Conservation (phyloP, 2,797 vertebrate species). For the Emys orbicularis region DNA sequence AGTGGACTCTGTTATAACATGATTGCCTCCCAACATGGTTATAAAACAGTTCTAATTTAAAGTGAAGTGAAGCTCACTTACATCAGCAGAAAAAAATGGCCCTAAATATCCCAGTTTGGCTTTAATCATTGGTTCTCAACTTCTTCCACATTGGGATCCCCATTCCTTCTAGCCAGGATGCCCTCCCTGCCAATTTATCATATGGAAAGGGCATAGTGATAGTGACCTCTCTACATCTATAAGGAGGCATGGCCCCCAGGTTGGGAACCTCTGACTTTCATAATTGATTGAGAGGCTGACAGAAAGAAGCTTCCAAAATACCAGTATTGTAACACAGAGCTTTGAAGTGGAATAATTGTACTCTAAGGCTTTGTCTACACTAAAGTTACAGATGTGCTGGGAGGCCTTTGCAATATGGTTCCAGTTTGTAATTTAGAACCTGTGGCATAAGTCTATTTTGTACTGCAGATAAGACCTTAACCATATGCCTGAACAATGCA, state of each 20-base stretch:
- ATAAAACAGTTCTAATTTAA: background rate
- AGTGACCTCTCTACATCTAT: too few species aligned
- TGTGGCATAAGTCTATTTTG: background rate
- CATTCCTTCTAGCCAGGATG: background rate
- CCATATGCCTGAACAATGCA: background rate
- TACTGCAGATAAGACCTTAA: background rate
- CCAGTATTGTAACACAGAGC: background rate
- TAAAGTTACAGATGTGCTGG: background rate
- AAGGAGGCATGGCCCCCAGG: background rate
- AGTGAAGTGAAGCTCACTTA: background rate
- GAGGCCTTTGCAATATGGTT: background rate
- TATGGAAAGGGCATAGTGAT: too few species aligned
- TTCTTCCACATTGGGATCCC: background rate
- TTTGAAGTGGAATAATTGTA: background rate
- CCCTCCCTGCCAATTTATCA: too few species aligned
- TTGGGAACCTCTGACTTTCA: background rate
- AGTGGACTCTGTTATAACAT: background rate
- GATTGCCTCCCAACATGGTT: background rate
- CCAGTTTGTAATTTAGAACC: too few species aligned
- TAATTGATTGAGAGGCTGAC: background rate
- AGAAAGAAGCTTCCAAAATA: background rate
- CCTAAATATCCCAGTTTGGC: background rate
- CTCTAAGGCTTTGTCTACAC: background rate
- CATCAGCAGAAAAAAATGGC: background rate
- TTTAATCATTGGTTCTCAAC: background rate